Conservation (phyloP, 2,797 vertebrate species). For the Moxostoma hubbsi region DNA sequence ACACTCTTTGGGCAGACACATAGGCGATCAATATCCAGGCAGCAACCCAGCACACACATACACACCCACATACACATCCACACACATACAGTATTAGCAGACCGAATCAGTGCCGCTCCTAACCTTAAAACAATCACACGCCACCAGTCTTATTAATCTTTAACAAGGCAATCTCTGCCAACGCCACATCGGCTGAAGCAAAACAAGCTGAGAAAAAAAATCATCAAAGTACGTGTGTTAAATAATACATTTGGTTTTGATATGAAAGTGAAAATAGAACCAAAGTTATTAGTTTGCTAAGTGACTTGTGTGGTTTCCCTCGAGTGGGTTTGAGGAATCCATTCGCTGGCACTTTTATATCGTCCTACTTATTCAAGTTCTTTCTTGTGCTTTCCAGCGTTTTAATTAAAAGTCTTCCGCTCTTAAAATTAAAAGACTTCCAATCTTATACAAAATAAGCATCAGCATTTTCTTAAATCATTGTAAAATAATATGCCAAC, state of each 20-base stretch:
- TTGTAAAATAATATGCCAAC: conserved; percentile 20
- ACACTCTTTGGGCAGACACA: conserved; percentile 64
- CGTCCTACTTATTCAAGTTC: conserved; percentile 33
- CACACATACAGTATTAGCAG: conserved; percentile 43
- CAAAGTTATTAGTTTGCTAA: conserved; percentile 60
- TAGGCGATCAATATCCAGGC: conserved; percentile 66
- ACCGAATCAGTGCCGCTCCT: conserved; percentile 52
- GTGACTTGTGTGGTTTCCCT: conserved; percentile 56
- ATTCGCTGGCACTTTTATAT: conserved; percentile 60
- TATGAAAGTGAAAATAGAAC: conserved; percentile 57
- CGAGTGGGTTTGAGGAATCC: conserved; percentile 58
- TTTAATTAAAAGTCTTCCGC: conserved; percentile 61
- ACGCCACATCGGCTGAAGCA: conserved; percentile 54
- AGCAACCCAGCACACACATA: conserved; percentile 55
- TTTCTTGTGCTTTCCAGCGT: conserved; percentile 50
- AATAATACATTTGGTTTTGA: conserved; percentile 66
- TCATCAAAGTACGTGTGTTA: conserved; percentile 63
- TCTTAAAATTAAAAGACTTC: conserved; percentile 57
- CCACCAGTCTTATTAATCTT: conserved; percentile 70
- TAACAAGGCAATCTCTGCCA: conserved; percentile 70
- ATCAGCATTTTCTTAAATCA: conserved; percentile 54
- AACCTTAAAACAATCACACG: conserved; percentile 57
- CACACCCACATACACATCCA: conserved; percentile 30
- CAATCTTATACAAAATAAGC: conserved; percentile 55
- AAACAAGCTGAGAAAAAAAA: conserved; percentile 63